These are phyloP conservation scores for Harpalus rubripes DNA, from an alignment of 2,888 invertebrate species.

Conservation along the genomic window DNA sequence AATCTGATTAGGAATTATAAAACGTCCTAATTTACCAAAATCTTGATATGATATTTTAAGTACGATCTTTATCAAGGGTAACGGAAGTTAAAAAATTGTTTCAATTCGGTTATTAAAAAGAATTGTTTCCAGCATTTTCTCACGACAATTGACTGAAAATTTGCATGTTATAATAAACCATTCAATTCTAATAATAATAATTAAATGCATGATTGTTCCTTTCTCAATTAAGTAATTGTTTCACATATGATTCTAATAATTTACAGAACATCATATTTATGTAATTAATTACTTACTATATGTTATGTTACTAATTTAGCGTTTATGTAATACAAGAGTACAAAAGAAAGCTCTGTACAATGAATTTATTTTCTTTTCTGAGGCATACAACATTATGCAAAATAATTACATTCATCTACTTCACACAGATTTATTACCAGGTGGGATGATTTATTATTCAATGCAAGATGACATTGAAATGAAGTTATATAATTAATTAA, in stretches of 20 bases:
- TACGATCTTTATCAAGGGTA: too few species aligned
- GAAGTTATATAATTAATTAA: constrained; percentile 46
- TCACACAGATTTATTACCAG: constrained; percentile 15
- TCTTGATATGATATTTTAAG: too few species aligned
- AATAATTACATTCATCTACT: constrained; percentile 27
- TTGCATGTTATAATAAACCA: constrained; percentile 44
- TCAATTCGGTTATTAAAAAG: too few species aligned
- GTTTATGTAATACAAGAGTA: constrained; percentile 21
- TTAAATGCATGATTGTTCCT: constrained; percentile 21
- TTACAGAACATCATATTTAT: constrained; percentile 37
- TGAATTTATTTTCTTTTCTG: constrained; percentile 34
- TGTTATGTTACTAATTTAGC: constrained; percentile 16
- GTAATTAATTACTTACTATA: constrained; percentile 37
- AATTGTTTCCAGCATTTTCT: neutral
- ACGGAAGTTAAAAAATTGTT: too few species aligned
- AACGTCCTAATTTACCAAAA: too few species aligned
- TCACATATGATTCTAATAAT: constrained; percentile 35
- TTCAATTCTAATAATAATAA: constrained; percentile 45
- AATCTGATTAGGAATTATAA: too few species aligned
- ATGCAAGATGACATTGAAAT: constrained; percentile 30
- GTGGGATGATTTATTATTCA: constrained; percentile 36
- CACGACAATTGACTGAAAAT: constrained; percentile 22
- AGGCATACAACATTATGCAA: constrained; percentile 34
- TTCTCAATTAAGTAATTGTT: constrained; percentile 38
- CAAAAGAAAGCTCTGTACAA: constrained; percentile 35